These are phyloP conservation scores for Lithosia quadra DNA, from an alignment of 2,888 invertebrate species.

Conservation along the genomic window DNA sequence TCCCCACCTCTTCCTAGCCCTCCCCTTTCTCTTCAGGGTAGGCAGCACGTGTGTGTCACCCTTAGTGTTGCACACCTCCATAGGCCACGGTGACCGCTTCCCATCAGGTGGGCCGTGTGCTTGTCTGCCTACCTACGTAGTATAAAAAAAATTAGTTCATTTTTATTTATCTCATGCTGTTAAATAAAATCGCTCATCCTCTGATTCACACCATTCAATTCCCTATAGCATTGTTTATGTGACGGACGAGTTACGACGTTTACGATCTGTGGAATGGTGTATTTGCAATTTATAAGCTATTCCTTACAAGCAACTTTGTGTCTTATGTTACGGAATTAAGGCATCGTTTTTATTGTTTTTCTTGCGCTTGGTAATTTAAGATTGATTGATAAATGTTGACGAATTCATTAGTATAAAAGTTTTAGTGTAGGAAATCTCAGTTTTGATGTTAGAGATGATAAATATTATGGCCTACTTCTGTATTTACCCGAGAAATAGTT, in stretches of 20 bases:
- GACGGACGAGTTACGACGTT: conserved; percentile 69
- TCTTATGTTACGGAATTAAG: conserved; percentile 36
- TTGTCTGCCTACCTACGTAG: no score
- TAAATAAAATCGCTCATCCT: conserved; percentile 25
- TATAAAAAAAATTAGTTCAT: no score
- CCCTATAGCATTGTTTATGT: conserved; percentile 68
- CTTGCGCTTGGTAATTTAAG: conserved; percentile 41
- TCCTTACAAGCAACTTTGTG: conserved; percentile 45
- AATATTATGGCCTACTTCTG: conserved; percentile 3
- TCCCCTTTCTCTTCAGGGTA: no score
- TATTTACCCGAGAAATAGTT: background rate
- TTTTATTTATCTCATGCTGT: background rate
- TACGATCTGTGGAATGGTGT: conserved; percentile 63
- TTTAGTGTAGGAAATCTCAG: conserved; percentile 45
- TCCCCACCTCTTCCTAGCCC: no score
- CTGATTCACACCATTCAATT: conserved; percentile 35
- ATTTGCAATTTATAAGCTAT: conserved; percentile 65
- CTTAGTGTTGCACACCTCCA: no score
- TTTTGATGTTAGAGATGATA: conserved; percentile 30
- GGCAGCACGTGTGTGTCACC: no score
- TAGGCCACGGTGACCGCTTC: no score
- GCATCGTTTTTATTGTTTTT: conserved; percentile 27
- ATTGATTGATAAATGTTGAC: conserved; percentile 56
- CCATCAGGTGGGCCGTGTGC: no score
- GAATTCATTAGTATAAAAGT: conserved; percentile 55